Evolutionary conservation across 2,888 invertebrate species (phyloP).

Genomic region (Ophraella communa): DNA sequence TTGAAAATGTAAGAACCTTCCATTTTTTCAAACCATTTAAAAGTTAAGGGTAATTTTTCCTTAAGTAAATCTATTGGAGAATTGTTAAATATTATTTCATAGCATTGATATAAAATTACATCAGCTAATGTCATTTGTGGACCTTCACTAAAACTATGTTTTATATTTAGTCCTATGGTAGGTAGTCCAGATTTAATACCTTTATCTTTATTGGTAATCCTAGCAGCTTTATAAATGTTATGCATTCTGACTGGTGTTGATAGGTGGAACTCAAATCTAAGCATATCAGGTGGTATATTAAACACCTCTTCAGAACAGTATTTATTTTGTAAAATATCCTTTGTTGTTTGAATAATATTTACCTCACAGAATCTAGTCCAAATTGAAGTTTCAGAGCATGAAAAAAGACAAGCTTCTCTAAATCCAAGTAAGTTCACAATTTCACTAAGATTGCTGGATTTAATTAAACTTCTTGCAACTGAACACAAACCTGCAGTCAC

Average conservation of each 20-base stretch:
- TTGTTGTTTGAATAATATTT: conserved; percentile 71
- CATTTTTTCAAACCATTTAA: conserved; percentile 68
- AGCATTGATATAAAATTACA: conserved; percentile 76
- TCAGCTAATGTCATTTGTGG: conserved; percentile 83
- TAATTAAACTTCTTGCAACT: conserved; percentile 69
- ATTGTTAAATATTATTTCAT: conserved; percentile 66
- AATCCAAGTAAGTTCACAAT: conserved; percentile 73
- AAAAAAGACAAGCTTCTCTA: conserved; percentile 77
- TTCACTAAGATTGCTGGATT: conserved; percentile 52
- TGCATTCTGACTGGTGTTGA: conserved; percentile 83
- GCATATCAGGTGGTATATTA: conserved; percentile 71
- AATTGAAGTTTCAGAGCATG: conserved; percentile 83
- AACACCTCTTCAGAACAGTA: conserved; percentile 41
- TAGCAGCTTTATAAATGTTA: conserved; percentile 79
- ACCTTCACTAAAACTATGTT: conserved; percentile 84
- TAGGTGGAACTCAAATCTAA: conserved; percentile 84
- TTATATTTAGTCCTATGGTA: conserved; percentile 63
- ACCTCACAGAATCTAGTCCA: conserved; percentile 95
- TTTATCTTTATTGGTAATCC: conserved; percentile 61
- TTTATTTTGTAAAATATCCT: conserved; percentile 54
- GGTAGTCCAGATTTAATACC: conserved; percentile 60
- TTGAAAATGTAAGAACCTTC: conserved; percentile 29
- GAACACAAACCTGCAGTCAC: conserved; percentile 81
- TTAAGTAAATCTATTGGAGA: conserved; percentile 41
- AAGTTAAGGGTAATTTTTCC: conserved; percentile 66